A percentile compares a stretch with the other conserved stretches of the same genome.
Conservation (phyloP, 2,113 vertebrate species). For the Poecile atricapillus region DNA sequence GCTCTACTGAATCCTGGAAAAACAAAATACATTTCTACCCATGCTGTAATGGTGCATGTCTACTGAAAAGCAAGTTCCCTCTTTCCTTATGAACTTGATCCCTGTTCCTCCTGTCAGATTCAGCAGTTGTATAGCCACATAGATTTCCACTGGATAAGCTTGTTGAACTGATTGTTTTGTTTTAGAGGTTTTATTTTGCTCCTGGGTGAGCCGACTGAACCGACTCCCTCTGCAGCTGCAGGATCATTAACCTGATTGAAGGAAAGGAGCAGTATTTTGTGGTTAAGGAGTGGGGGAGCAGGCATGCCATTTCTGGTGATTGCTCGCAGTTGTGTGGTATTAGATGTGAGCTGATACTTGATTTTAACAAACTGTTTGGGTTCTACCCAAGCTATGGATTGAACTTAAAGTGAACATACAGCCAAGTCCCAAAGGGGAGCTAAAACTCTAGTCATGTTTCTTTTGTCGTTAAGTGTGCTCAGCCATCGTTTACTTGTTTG, state of each 20-base stretch:
- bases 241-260: background rate
- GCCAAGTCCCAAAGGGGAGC: background rate
- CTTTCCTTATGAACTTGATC: background rate
- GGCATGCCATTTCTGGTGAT: background rate
- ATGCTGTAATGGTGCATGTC: background rate
- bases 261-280: background rate
- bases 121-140: background rate
- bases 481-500: background rate
- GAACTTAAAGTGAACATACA: background rate
- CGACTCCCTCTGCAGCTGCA: background rate
- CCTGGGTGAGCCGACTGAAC: background rate
- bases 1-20: background rate
- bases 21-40: background rate
- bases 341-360: background rate
- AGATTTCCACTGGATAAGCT: constrained; percentile 7
- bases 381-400: background rate
- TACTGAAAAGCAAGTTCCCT: background rate
- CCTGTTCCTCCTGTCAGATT: background rate
- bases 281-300: background rate
- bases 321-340: background rate
- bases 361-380: background rate
- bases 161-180: background rate
- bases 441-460: background rate
- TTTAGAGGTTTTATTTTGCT: background rate
- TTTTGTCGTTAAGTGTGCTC: background rate